Conservation (phyloP, 1,140 invertebrate species). For the Brachionus paranguensis region DNA sequence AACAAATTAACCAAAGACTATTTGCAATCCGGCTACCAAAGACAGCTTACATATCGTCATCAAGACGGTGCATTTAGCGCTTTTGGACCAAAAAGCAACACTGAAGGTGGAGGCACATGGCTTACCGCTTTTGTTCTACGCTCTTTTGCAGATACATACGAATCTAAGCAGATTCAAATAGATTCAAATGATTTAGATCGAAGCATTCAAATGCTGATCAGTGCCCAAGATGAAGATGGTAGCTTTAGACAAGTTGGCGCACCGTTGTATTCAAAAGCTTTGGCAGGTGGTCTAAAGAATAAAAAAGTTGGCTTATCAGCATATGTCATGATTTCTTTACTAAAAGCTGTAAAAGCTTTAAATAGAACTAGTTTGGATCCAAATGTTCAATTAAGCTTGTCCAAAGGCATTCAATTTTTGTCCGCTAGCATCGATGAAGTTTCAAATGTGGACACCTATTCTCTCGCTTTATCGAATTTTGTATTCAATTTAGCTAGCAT, state of each 20-base stretch:
- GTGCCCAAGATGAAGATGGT: slow-evolving; percentile 66
- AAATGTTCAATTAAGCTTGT: neutral
- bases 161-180: slow-evolving; percentile 70
- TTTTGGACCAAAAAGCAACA: slow-evolving; percentile 65
- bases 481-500: slow-evolving; percentile 69
- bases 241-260: slow-evolving; percentile 68
- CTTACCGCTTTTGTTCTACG: slow-evolving; percentile 86
- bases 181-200: slow-evolving; percentile 60
- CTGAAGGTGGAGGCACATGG: slow-evolving; percentile 79
- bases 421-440: neutral
- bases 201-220: slow-evolving; percentile 71
- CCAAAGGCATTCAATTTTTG: neutral
- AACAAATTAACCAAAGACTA: neutral
- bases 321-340: slow-evolving; percentile 49
- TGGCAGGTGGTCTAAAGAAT: slow-evolving; percentile 48
- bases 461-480: slow-evolving; percentile 68
- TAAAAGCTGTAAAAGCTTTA: slow-evolving; percentile 44
- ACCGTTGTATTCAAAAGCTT: slow-evolving; percentile 47
- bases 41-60: slow-evolving; percentile 80
- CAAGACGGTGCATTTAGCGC: slow-evolving; percentile 89
- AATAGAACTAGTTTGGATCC: neutral
- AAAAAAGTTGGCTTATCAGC: slow-evolving; percentile 47
- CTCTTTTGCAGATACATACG: slow-evolving; percentile 72
- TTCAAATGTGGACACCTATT: slow-evolving; percentile 65
- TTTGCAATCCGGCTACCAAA: slow-evolving; percentile 64